Evolutionary conservation across 2,797 vertebrate genomes (phyloP).

Genomic region (Pelochelys cantorii): DNA sequence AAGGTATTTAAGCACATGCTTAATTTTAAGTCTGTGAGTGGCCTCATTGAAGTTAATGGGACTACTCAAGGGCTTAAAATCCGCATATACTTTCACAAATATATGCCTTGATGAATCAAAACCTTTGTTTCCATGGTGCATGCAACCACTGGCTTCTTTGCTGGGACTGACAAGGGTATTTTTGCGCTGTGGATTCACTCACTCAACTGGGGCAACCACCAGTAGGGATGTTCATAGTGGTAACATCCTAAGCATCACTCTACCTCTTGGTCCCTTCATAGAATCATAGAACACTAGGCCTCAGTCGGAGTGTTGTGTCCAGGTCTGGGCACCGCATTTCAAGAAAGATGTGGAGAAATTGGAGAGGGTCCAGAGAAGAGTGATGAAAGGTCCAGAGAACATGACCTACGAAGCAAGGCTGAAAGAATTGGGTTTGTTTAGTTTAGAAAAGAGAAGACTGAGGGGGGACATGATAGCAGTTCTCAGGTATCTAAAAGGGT

Average conservation of each 20-base stretch:
- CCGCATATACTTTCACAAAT: background rate
- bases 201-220: background rate
- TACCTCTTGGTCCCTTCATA: background rate
- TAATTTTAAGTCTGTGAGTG: rapidly evolving
- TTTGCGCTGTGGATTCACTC: background rate
- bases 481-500: too few relatives aligned
- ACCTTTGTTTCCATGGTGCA: background rate
- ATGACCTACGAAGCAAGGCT: too few relatives aligned
- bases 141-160: background rate
- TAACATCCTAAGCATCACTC: background rate
- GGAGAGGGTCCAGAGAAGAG: too few relatives aligned
- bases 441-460: too few relatives aligned
- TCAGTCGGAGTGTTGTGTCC: too few relatives aligned
- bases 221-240: rapidly evolving
- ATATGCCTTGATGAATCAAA: background rate
- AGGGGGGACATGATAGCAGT: too few relatives aligned
- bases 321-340: too few relatives aligned
- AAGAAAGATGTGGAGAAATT: too few relatives aligned
- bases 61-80: background rate
- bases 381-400: too few relatives aligned
- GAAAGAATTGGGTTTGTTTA: too few relatives aligned
- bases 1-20: background rate
- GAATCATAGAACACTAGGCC: too few relatives aligned
- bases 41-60: background rate
- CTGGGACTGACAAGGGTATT: background rate